Evolutionary conservation across 2,113 vertebrate species (phyloP).

Genomic region (Suricata suricatta): DNA sequence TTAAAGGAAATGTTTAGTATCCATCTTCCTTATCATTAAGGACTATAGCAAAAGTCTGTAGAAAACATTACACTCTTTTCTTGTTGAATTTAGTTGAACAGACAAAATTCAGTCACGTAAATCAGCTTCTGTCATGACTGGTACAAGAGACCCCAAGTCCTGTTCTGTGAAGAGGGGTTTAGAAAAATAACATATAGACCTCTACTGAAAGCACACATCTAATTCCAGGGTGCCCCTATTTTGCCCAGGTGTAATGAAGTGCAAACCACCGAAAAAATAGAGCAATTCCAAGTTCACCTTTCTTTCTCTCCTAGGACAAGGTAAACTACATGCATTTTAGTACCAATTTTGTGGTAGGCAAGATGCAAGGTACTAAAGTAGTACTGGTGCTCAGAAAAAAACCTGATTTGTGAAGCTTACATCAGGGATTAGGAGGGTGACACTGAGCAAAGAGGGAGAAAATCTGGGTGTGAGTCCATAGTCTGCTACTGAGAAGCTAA

Average conservation of each 20-base stretch:
- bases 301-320: not conserved
- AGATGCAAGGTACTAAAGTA: not conserved
- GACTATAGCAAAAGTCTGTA: not conserved
- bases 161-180: not conserved
- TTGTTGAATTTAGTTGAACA: not conserved
- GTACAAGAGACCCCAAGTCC: not conserved
- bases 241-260: not conserved
- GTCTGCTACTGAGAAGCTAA: not conserved
- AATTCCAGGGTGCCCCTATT: not conserved
- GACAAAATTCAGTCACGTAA: not conserved
- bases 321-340: not conserved
- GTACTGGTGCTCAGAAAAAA: not conserved
- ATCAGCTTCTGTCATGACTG: not conserved
- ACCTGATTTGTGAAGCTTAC: not conserved
- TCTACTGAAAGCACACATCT: not conserved
- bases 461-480: not conserved
- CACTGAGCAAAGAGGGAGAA: not conserved
- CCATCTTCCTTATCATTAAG: not conserved
- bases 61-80: not conserved
- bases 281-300: not conserved
- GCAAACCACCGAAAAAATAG: not conserved
- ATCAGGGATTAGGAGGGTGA: not conserved
- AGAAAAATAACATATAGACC: not conserved
- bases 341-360: not conserved
- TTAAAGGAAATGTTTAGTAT: not conserved